Evolutionary conservation across 2,888 invertebrate species (phyloP).

Genomic region (Leucophenga montana): DNA sequence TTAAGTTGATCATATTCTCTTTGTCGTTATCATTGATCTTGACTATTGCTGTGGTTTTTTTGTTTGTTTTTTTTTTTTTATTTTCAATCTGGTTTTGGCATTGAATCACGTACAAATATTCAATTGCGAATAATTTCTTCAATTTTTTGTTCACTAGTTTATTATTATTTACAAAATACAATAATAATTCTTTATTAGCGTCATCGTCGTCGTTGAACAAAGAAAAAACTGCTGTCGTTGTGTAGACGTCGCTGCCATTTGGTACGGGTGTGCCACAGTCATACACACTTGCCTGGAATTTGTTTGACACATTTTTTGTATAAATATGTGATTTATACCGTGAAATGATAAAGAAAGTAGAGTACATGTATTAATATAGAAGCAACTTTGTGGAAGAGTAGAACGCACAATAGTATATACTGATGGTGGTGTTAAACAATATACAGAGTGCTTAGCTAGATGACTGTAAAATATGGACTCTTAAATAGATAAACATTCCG

Average conservation of each 20-base stretch:
- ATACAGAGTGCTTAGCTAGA: too few relatives aligned
- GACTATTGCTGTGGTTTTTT: not conserved
- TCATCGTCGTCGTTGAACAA: not conserved
- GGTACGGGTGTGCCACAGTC: not conserved
- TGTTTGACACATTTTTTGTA: conserved; percentile 13
- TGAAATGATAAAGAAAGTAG: not conserved
- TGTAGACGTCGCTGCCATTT: not conserved
- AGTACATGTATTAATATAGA: not conserved
- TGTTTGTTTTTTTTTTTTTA: not conserved
- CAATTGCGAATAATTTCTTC: not conserved
- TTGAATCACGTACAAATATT: conserved; percentile 15
- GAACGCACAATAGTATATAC: too few relatives aligned
- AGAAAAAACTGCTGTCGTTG: not conserved
- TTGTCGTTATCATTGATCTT: not conserved
- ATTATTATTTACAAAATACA: not conserved
- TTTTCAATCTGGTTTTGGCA: not conserved
- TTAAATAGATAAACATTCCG: too few relatives aligned
- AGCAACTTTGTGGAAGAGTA: too few relatives aligned
- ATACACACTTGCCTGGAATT: conserved; percentile 13
- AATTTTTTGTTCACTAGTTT: conserved; percentile 1
- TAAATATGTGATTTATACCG: too few relatives aligned
- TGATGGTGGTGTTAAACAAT: too few relatives aligned
- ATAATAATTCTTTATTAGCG: too few relatives aligned
- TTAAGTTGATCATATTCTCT: not conserved
- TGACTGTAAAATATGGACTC: too few relatives aligned